Conservation (phyloP, 2,888 invertebrate species). For the Aspidapion aeneum region DNA sequence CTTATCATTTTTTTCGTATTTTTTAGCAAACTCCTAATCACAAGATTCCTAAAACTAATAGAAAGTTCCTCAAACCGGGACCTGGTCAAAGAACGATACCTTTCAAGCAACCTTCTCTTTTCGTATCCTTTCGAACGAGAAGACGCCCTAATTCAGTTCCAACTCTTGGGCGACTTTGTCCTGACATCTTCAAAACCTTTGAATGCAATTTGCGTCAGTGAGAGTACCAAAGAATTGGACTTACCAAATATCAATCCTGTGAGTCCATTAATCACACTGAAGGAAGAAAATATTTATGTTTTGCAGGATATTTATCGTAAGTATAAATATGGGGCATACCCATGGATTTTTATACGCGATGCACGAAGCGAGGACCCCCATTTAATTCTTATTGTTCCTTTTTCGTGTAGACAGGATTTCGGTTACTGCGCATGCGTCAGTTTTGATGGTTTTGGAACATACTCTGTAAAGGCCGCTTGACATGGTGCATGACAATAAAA, state of each 20-base stretch:
- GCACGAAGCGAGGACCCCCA: no score
- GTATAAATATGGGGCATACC: no score
- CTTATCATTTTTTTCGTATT: conserved; percentile 1
- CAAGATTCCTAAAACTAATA: conserved; percentile 64
- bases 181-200: conserved; percentile 63
- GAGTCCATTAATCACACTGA: conserved; percentile 65
- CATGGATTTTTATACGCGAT: no score
- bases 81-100: conserved; percentile 53
- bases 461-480: no score
- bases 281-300: conserved; percentile 61
- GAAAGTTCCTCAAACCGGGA: conserved; percentile 59
- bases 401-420: no score
- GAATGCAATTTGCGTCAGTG: conserved; percentile 47
- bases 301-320: conserved; percentile 67
- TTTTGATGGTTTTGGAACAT: no score
- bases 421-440: no score
- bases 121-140: conserved; percentile 59
- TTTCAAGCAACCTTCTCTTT: conserved; percentile 58
- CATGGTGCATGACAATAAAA: no score
- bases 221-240: conserved; percentile 51
- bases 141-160: conserved; percentile 60
- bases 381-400: no score
- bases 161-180: conserved; percentile 62
- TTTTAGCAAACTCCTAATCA: conserved; percentile 61
- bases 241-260: conserved; percentile 76